Conservation (phyloP, 2,797 vertebrate species). For the Geotrypetes seraphini region DNA sequence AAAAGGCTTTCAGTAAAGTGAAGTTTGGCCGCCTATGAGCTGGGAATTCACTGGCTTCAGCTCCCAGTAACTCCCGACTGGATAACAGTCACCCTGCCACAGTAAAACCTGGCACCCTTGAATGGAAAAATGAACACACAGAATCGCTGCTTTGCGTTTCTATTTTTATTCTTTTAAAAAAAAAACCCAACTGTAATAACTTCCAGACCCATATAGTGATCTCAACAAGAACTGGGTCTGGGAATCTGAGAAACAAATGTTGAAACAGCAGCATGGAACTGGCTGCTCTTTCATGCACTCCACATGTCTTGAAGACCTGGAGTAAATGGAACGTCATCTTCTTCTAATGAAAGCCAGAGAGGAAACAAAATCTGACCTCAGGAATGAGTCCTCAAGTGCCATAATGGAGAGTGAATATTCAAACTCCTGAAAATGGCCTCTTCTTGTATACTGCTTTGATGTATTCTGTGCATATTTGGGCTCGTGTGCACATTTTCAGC, state of each 20-base stretch:
- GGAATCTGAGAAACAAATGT: constrained; percentile 6
- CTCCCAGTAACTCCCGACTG: neutral
- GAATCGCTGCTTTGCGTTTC: neutral
- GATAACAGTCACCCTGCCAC: constrained; percentile 4
- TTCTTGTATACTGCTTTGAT: too few species aligned
- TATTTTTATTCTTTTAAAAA: constrained; percentile 10
- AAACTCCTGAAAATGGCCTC: too few species aligned
- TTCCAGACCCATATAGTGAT: neutral
- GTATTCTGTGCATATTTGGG: too few species aligned
- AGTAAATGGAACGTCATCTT: neutral
- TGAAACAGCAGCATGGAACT: neutral
- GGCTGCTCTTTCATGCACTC: neutral
- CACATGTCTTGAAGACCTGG: neutral
- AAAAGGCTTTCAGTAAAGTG: too few species aligned
- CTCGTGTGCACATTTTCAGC: too few species aligned
- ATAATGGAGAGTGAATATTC: too few species aligned
- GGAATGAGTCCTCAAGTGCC: too few species aligned
- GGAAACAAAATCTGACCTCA: neutral
- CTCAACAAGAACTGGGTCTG: neutral
- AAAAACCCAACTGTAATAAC: neutral
- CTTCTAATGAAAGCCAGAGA: constrained; percentile 6
- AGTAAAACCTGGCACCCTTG: constrained; percentile 34
- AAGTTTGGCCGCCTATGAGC: neutral
- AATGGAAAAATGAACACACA: constrained; percentile 30
- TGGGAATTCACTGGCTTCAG: neutral